Evolutionary conservation across 2,888 invertebrate genomes (phyloP).

Genomic region (Ferrisia virgata): DNA sequence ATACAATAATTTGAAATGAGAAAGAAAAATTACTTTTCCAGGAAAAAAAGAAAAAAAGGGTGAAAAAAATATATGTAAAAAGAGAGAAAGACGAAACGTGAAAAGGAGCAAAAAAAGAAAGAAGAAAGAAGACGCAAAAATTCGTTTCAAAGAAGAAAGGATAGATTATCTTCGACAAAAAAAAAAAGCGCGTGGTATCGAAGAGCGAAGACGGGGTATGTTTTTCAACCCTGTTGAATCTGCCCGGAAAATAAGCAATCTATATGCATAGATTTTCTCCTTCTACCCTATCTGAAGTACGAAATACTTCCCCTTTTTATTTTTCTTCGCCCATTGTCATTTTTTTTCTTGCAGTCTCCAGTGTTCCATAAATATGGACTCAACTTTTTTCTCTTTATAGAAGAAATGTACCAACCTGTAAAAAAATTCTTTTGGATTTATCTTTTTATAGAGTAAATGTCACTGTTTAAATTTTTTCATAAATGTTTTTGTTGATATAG

Average conservation of each 20-base stretch:
- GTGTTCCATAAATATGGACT: slow-evolving; percentile 41
- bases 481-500: not conserved
- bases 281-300: slow-evolving; percentile 33
- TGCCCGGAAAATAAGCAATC: slow-evolving; percentile 46
- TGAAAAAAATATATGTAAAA: slow-evolving; percentile 17
- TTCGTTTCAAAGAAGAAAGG: slow-evolving; percentile 36
- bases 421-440: slow-evolving; percentile 18
- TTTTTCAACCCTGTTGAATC: slow-evolving; percentile 46
- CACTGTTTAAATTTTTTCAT: not conserved
- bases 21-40: slow-evolving; percentile 38
- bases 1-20: slow-evolving; percentile 43
- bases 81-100: slow-evolving; percentile 12
- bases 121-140: slow-evolving; percentile 31
- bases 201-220: slow-evolving; percentile 4
- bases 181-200: slow-evolving; percentile 33
- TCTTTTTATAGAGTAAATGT: not conserved
- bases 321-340: slow-evolving; percentile 45
- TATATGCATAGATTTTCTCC: slow-evolving; percentile 47
- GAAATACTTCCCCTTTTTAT: slow-evolving; percentile 38
- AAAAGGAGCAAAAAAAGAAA: slow-evolving; percentile 29
- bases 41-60: not conserved
- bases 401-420: slow-evolving; percentile 21
- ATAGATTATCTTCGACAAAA: slow-evolving; percentile 36
- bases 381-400: slow-evolving; percentile 29
- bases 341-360: slow-evolving; percentile 38